These are phyloP conservation scores for Sclerurus mexicanus DNA, from an alignment of 2,113 vertebrate genomes.

Conservation along the genomic window DNA sequence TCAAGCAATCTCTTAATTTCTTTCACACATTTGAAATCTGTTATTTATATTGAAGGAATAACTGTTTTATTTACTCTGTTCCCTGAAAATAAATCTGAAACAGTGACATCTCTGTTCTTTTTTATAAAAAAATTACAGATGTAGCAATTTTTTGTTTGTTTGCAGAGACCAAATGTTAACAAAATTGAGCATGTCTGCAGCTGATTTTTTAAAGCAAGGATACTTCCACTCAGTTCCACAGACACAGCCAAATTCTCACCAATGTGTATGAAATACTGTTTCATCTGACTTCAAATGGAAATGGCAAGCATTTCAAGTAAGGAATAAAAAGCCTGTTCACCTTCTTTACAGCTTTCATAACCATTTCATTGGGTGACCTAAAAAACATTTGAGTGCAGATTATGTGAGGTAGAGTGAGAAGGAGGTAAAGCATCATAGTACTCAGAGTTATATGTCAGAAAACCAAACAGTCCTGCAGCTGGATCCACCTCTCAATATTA, in stretches of 20 bases:
- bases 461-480: background rate
- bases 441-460: background rate
- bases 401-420: background rate
- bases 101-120: background rate
- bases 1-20: background rate
- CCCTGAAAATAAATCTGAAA: background rate
- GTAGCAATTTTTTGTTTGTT: background rate
- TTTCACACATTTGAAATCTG: background rate
- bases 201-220: background rate
- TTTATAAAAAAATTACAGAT: background rate
- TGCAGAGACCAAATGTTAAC: background rate
- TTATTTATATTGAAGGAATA: background rate
- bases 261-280: background rate
- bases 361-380: background rate
- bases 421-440: background rate
- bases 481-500: background rate
- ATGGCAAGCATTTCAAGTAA: background rate
- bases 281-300: background rate
- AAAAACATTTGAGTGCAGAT: background rate
- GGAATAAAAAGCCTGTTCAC: conserved; percentile 9
- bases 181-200: background rate
- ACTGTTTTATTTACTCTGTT: background rate
- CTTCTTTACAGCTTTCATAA: conserved; percentile 11
- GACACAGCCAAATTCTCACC: background rate
- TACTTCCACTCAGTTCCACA: background rate